Evolutionary conservation across 2,888 invertebrate species (phyloP).

Genomic region (Synanthedon formicaeformis): DNA sequence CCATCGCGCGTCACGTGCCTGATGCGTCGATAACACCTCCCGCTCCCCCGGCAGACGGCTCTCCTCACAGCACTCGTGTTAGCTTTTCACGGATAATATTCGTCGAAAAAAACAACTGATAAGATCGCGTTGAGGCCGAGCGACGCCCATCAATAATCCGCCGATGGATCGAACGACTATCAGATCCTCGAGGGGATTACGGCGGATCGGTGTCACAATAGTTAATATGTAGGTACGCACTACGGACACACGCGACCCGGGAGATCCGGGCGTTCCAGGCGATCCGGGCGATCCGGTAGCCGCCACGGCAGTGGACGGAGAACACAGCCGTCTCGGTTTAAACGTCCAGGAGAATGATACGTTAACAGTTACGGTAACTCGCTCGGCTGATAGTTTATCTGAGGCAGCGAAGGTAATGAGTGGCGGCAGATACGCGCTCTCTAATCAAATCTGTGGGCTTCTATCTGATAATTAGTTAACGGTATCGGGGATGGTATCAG

Average conservation of each 20-base stretch:
- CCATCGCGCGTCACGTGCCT: slow-evolving; percentile 38
- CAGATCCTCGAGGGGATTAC: slow-evolving; percentile 4
- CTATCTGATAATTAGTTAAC: slow-evolving; percentile 58
- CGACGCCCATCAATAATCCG: slow-evolving; percentile 58
- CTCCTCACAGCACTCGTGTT: slow-evolving; percentile 26
- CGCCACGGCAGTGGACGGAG: neutral
- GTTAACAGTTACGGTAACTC: slow-evolving; percentile 7
- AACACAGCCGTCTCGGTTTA: neutral
- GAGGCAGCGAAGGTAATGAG: slow-evolving; percentile 33
- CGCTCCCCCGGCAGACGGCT: slow-evolving; percentile 19
- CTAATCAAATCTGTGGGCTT: slow-evolving; percentile 58
- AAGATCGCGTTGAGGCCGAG: slow-evolving; percentile 56
- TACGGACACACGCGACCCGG: too few relatives aligned
- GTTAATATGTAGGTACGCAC: too few relatives aligned
- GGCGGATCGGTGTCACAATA: neutral
- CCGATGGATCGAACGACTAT: slow-evolving; percentile 20
- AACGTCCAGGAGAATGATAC: slow-evolving; percentile 8
- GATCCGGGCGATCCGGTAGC: neutral
- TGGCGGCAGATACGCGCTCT: slow-evolving; percentile 39
- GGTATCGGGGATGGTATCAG: slow-evolving; percentile 57
- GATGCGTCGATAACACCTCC: slow-evolving; percentile 2
- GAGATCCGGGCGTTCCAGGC: too few relatives aligned
- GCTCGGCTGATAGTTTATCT: slow-evolving; percentile 8
- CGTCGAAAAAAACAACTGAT: slow-evolving; percentile 60
- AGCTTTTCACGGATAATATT: slow-evolving; percentile 61